A percentile compares a stretch with the other conserved stretches of the same genome.
These are phyloP conservation scores for Clarias fuscus DNA, from an alignment of 2,797 vertebrate genomes.

Conservation along the genomic window DNA sequence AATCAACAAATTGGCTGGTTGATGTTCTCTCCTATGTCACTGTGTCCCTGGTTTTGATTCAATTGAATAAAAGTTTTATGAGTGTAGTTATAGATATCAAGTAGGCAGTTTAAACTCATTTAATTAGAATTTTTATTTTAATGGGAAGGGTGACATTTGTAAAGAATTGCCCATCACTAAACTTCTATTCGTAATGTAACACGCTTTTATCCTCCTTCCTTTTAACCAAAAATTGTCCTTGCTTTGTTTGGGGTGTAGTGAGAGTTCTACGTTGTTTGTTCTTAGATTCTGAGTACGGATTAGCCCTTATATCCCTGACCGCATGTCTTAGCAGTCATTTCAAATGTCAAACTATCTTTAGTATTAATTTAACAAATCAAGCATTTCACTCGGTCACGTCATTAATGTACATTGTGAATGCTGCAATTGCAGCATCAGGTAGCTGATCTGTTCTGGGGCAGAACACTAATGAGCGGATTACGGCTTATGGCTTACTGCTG, in stretches of 20 bases:
- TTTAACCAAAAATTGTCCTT: background rate
- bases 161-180: background rate
- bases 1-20: background rate
- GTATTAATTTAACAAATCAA: background rate
- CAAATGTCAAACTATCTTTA: background rate
- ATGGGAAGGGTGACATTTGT: background rate
- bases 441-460: background rate
- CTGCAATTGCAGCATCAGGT: background rate
- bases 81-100: too few species aligned
- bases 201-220: background rate
- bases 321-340: background rate
- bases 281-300: background rate
- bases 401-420: background rate
- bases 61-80: background rate
- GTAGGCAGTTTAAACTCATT: background rate
- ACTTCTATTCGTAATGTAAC: too few species aligned
- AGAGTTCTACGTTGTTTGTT: background rate
- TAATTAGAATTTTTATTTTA: background rate
- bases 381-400: background rate
- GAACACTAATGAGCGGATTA: background rate
- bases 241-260: background rate
- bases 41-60: background rate
- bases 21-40: background rate
- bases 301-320: background rate
- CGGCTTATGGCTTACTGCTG: slow-evolving; percentile 74